Conservation (phyloP, 1,140 invertebrate genomes). For the Drosophila insularis region DNA sequence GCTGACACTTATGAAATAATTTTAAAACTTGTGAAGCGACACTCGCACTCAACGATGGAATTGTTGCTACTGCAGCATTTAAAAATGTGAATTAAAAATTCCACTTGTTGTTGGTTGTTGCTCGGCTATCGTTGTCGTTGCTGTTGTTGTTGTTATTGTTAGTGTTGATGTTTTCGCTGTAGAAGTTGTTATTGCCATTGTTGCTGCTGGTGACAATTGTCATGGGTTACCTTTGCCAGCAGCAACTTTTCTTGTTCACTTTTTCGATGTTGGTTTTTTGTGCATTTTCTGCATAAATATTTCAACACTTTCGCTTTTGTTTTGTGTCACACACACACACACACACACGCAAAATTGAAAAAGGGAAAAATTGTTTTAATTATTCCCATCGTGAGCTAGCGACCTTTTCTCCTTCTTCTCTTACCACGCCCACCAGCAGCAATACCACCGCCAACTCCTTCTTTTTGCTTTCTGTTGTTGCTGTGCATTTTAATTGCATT, state of each 20-base stretch:
- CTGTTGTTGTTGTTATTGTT: conserved; percentile 26
- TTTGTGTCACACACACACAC: conserved; percentile 50
- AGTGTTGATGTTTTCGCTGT: neutral
- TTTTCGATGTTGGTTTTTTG: conserved; percentile 38
- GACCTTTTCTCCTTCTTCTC: conserved; percentile 6
- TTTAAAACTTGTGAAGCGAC: conserved; percentile 20
- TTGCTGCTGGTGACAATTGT: conserved; percentile 55
- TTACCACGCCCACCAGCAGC: neutral
- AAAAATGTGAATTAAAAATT: conserved; percentile 72
- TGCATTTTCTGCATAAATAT: conserved; percentile 80
- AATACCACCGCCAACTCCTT: neutral
- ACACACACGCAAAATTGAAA: neutral
- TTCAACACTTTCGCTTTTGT: conserved; percentile 81
- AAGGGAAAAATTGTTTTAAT: conserved; percentile 68
- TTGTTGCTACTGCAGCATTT: conserved; percentile 36
- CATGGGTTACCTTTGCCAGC: conserved; percentile 29
- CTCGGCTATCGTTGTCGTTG: conserved; percentile 35
- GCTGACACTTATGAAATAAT: neutral
- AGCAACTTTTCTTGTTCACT: conserved; percentile 31
- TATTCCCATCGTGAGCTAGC: conserved; percentile 65
- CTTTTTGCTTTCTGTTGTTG: conserved; percentile 30
- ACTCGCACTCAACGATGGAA: conserved; percentile 28
- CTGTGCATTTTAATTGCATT: conserved; percentile 77
- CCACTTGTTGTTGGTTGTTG: conserved; percentile 39
- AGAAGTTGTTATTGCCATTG: conserved; percentile 22